Conservation (phyloP, 2,113 vertebrate genomes). For the Macrotis lagotis region DNA sequence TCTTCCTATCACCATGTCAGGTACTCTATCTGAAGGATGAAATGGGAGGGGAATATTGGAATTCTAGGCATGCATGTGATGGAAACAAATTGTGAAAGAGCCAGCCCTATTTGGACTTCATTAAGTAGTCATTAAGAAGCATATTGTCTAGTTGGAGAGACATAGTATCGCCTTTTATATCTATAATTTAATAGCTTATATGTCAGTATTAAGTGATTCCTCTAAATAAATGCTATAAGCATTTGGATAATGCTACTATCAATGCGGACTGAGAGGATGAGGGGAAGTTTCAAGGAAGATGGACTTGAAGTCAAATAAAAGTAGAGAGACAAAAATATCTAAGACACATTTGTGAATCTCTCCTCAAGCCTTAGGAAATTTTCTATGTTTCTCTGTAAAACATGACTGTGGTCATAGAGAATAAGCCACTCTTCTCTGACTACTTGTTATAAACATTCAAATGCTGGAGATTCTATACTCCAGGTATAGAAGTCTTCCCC, state of each 20-base stretch:
- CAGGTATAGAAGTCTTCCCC: background rate
- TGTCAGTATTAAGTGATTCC: background rate
- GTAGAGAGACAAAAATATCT: background rate
- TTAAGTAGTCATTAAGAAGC: background rate
- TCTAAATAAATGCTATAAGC: background rate
- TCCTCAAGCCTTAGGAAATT: background rate
- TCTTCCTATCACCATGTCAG: background rate
- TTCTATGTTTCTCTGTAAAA: background rate
- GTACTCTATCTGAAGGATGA: background rate
- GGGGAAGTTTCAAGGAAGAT: background rate
- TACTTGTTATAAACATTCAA: background rate
- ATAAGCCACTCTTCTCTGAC: background rate
- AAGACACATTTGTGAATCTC: background rate
- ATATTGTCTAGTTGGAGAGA: background rate
- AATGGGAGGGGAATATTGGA: background rate
- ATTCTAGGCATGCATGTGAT: background rate
- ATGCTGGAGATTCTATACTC: accelerated
- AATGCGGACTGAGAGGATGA: background rate
- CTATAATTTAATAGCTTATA: background rate
- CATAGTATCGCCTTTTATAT: background rate
- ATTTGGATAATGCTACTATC: background rate
- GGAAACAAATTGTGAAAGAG: background rate
- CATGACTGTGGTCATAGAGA: background rate
- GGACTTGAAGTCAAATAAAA: background rate
- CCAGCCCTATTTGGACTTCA: background rate